phyloP scores from a whole-genome alignment of 2,797 vertebrate genomes.

The Pseudochaenichthys georgianus region DNA sequence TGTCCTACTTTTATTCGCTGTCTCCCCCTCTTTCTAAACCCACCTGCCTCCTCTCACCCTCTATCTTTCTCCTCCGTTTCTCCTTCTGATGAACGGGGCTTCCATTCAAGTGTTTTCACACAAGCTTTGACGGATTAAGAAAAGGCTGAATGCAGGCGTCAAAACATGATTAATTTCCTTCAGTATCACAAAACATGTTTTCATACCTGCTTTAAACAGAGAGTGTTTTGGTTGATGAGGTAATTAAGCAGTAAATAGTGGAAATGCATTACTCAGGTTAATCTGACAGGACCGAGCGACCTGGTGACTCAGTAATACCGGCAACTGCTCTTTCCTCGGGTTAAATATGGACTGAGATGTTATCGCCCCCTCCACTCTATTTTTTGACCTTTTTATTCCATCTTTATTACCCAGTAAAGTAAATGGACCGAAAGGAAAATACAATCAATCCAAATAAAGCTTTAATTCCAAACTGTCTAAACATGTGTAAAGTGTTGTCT shows the following conservation, averaged over 20 bases:
- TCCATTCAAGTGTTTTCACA: conserved; percentile 52
- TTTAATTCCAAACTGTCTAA: not conserved
- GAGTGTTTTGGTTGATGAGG: conserved; percentile 37
- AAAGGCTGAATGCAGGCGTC: conserved; percentile 48
- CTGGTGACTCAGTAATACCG: conserved; percentile 6
- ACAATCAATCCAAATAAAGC: not conserved
- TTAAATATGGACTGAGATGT: conserved; percentile 7
- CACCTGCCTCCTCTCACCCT: conserved; percentile 2
- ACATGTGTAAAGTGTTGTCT: not conserved
- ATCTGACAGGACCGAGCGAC: conserved; percentile 25
- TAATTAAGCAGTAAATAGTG: conserved; percentile 46
- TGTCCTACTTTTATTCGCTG: conserved; percentile 31
- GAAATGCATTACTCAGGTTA: conserved; percentile 36
- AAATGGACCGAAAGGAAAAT: not conserved
- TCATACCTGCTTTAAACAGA: conserved; percentile 32
- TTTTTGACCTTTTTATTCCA: not conserved
- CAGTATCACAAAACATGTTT: conserved; percentile 57
- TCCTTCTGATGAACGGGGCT: conserved; percentile 53
- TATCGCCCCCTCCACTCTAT: not conserved
- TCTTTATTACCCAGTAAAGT: not conserved
- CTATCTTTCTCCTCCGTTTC: conserved; percentile 31
- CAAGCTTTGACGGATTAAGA: conserved; percentile 53
- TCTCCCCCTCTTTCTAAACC: not conserved
- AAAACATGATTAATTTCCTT: conserved; percentile 49
- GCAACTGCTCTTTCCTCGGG: not conserved